Base-by-base conservation (phyloP, 92 coral and sea anemone species). In the Palythoa grandis region DNA sequence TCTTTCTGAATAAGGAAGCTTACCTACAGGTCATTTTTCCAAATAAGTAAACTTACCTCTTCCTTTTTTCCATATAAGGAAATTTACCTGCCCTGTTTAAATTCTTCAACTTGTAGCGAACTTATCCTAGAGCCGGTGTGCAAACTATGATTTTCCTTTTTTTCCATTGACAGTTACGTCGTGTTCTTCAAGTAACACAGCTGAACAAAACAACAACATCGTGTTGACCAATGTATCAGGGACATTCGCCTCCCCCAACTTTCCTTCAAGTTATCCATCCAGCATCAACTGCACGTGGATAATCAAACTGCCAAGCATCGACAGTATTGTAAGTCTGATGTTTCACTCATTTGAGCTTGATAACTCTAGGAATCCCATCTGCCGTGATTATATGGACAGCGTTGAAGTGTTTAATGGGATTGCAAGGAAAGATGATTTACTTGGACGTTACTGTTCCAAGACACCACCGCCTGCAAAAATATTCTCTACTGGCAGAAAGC, bases 201-300 rank as follows among this genome's bases (percentile, higher is more conserved):
- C 63, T 50, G 85, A 80, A 9, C 74, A 24, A 66, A 80, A 80
- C 74, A 66, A 20, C 40, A 80, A 80, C 63, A 80, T 80, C 10
- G 38, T 80, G 47, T 22, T 80, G 23, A 80, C 74, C 57, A 19
- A 52, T 20, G 60, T 39, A 6, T 37, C 60, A 11, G 75, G 71
- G 12, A 48, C 13, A 8, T n/a, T 80, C 7, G 4, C 29, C 3
- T 22, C 85, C 11, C 85, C 75, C 4, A 12, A 66, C 25, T 65
- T 43, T 19, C 85, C 85, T 20, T 73, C 19, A 40, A 80, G 50
- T 52, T 80, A 80, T 35, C 39, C 65, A 16, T 25, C 61, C 0
- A 47, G 47, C 57, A 39, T 80, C 14, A 11, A 47, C 23, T 80
- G 85, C 37, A 80, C 85, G 13, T 80, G 74, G 74, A 80, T 50